A percentile compares a stretch with the other conserved stretches of the same genome.
These are phyloP conservation scores for Pogonocherus hispidulus DNA, from an alignment of 2,888 invertebrate genomes.

Conservation along the genomic window DNA sequence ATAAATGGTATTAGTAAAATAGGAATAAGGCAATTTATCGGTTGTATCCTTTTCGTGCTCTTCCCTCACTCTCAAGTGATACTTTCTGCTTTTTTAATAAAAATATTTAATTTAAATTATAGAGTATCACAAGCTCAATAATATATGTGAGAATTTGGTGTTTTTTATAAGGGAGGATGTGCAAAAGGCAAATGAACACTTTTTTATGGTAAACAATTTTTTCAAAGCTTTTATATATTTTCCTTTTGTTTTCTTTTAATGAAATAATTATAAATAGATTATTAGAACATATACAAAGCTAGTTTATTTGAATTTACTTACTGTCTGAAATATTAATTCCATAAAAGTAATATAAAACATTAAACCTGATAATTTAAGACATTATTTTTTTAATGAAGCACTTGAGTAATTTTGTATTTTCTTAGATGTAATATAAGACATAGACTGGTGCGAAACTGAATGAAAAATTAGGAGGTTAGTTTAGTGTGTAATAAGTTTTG, in stretches of 20 bases:
- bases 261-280: constrained; percentile 23
- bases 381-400: constrained; percentile 45
- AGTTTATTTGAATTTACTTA: constrained; percentile 30
- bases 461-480: constrained; percentile 27
- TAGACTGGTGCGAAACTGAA: constrained; percentile 33
- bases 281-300: constrained; percentile 28
- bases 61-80: constrained; percentile 23
- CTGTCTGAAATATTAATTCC: constrained; percentile 23
- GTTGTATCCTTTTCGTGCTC: constrained; percentile 18
- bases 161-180: constrained; percentile 12
- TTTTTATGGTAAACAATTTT: constrained; percentile 18
- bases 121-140: constrained; percentile 22
- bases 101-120: constrained; percentile 10
- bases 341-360: constrained; percentile 29
- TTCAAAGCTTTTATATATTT: constrained; percentile 19
- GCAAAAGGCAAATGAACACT: constrained; percentile 21
- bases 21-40: constrained; percentile 41
- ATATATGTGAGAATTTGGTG: constrained; percentile 8
- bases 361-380: constrained; percentile 32
- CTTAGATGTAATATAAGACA: constrained; percentile 39
- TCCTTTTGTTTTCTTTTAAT: constrained; percentile 5
- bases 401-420: constrained; percentile 43
- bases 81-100: constrained; percentile 5
- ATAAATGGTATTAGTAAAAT: constrained; percentile 47
- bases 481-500: constrained; percentile 37